These are phyloP conservation scores for Falco berigora DNA, from an alignment of 2,797 vertebrate species.

Conservation along the genomic window DNA sequence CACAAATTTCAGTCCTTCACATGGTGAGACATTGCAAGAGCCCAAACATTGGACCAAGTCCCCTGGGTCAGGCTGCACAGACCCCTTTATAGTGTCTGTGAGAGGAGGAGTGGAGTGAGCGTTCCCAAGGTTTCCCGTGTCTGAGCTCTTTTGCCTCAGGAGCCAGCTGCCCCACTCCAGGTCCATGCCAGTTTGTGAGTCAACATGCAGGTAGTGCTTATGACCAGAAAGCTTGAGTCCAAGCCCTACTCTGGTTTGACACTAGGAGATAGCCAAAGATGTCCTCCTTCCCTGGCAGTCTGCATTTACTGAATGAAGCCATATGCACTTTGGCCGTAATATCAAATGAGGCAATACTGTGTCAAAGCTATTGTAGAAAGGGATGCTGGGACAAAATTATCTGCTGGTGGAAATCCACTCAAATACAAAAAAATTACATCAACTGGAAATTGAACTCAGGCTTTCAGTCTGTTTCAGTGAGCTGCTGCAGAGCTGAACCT, in stretches of 20 bases:
- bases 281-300: background rate
- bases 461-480: background rate
- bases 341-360: background rate
- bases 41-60: rapidly evolving
- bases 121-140: rapidly evolving
- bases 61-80: background rate
- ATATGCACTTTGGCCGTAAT: background rate
- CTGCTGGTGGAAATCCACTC: background rate
- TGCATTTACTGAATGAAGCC: rapidly evolving
- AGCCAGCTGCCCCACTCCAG: background rate
- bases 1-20: background rate
- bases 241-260: background rate
- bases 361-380: background rate
- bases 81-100: background rate
- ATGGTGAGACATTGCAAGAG: background rate
- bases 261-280: background rate
- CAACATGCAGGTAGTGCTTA: background rate
- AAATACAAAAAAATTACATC: background rate
- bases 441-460: background rate
- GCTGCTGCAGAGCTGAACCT: background rate
- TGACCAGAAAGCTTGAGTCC: background rate
- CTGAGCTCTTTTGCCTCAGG: background rate
- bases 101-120: background rate
- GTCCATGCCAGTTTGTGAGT: background rate
- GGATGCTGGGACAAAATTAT: background rate